Percentiles rank a stretch among this genome's conserved stretches.
Evolutionary conservation across 1,140 invertebrate species (phyloP).

Genomic region (Zaprionus camerounensis): DNA sequence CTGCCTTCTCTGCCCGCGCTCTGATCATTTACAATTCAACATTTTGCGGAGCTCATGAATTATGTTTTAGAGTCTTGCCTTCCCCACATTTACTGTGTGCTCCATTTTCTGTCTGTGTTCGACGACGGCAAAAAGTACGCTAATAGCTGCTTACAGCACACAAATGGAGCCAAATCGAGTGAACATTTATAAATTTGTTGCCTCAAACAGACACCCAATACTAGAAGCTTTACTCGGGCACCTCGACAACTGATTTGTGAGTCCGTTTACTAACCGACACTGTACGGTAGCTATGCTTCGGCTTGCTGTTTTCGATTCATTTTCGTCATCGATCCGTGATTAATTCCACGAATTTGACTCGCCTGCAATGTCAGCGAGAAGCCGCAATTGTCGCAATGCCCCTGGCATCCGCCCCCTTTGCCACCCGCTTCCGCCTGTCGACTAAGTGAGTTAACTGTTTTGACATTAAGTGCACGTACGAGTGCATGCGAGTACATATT

Average conservation of each 20-base stretch:
- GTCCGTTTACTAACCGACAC: neutral
- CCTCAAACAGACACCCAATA: conserved; percentile 22
- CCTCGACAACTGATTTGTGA: neutral
- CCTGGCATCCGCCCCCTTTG: neutral
- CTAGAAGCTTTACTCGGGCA: neutral
- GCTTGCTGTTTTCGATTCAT: conserved; percentile 5
- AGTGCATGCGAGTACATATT: conserved; percentile 30
- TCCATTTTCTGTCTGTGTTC: conserved; percentile 18
- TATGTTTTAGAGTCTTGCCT: conserved; percentile 65
- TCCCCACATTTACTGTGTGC: conserved; percentile 22
- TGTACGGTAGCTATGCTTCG: neutral
- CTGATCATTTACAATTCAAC: conserved; percentile 77
- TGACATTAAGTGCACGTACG: conserved; percentile 43
- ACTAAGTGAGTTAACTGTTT: conserved; percentile 44
- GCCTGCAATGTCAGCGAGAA: neutral
- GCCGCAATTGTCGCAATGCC: conserved; percentile 5
- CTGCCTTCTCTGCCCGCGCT: conserved; percentile 31
- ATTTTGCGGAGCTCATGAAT: conserved; percentile 67
- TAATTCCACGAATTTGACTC: conserved; percentile 4
- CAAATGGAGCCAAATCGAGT: conserved; percentile 55
- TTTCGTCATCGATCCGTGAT: conserved; percentile 14
- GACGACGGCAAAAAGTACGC: conserved; percentile 57
- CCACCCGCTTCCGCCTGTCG: neutral
- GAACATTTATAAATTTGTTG: conserved; percentile 39
- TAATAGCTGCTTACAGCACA: conserved; percentile 73